Base-by-base conservation (phyloP, 64 coral and sea anemone species). In the Actinia equina region DNA sequence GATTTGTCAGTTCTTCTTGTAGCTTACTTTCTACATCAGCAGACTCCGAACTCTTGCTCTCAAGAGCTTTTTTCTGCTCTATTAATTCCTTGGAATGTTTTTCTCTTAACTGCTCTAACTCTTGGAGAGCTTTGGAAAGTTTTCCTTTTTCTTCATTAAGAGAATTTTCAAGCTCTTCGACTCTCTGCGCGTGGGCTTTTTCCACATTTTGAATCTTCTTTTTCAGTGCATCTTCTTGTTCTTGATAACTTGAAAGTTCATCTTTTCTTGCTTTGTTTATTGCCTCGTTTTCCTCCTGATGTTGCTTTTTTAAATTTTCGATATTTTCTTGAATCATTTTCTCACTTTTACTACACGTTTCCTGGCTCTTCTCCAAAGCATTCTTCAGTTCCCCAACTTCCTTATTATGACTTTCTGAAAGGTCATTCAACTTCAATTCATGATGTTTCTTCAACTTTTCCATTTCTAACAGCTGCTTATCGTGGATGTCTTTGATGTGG, bases 401-500 rank as follows among this genome's bases (percentile, higher is more conserved):
- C 44, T 92, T 92, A 7, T 27, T n/a, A 19, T 92, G 85, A 17
- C 49, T 59, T 23, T 87, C 67, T n/a, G 43, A 25, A 71, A 92
- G 85, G 16, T 89, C 88, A 79, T 93, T 88, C 15, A 96, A 25
- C 77, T 96, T 83, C 18, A 93, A 87, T 22, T 92, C 89, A 52
- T 96, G 94, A 37, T 87, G 89, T 60, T 93, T 96, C 27, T 89
- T 89, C 23, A 96, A 84, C 59, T 93, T 96, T 60, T 96, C 94
- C 91, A 92, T 96, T 85, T 96, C 94, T 17, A 92, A 60, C 52
- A 89, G 85, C 30, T 96, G 94, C 88, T 96, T 96, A n/a, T 96
- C 94, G 14, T 93, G 89, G 14, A 96, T 92, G 52, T 93, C 91
- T 30, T 86, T 89, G 45, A 87, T 84, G 84, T 96, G 91, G 30